These are phyloP conservation scores for Vireo altiloquus DNA, from an alignment of 2,113 vertebrate species.

Conservation along the genomic window DNA sequence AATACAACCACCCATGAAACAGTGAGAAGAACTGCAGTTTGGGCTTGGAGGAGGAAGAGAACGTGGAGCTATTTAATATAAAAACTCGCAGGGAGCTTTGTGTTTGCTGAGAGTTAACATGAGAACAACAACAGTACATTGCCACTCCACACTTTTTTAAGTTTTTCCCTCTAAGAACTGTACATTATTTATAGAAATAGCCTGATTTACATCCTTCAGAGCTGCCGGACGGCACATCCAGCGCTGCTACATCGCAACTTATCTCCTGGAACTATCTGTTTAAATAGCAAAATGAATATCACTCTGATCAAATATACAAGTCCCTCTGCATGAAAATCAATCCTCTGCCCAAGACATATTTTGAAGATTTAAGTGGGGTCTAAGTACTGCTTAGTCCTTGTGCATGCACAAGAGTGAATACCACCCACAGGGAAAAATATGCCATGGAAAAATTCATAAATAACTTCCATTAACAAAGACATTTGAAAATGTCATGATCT, in stretches of 20 bases:
- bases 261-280: slow-evolving; percentile 14
- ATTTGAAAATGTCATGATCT: slow-evolving; percentile 53
- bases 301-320: slow-evolving; percentile 10
- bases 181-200: background rate
- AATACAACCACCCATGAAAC: background rate
- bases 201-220: background rate
- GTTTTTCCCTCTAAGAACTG: background rate
- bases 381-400: background rate
- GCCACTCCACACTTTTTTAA: background rate
- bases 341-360: background rate
- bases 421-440: slow-evolving; percentile 49
- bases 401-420: slow-evolving; percentile 4
- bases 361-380: slow-evolving; percentile 51
- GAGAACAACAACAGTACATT: background rate
- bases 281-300: background rate
- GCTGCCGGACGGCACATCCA: background rate
- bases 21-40: background rate
- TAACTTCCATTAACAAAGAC: slow-evolving; percentile 47
- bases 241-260: background rate
- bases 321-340: slow-evolving; percentile 5
- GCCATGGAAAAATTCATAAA: slow-evolving; percentile 27
- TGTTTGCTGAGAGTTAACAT: background rate
- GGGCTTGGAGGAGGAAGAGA: background rate
- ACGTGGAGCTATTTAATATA: background rate
- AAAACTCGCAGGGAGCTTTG: background rate